Percentiles rank a stretch among this genome's conserved stretches.
phyloP scores from a whole-genome alignment of 2,888 invertebrate genomes.

The Palloptera scutellata region DNA sequence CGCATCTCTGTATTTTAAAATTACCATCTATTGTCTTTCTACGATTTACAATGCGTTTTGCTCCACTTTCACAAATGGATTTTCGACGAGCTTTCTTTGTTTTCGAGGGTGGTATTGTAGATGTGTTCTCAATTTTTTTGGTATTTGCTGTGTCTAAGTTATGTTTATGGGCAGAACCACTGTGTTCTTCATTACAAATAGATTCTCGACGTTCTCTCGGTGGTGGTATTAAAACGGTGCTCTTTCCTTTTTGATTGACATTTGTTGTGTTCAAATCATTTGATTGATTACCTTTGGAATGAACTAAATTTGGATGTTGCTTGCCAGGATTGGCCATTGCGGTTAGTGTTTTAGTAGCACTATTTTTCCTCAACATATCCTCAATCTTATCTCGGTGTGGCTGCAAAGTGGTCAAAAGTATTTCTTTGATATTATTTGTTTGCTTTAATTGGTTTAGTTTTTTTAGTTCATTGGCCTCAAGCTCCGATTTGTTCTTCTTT shows the following conservation, averaged over 20 bases:
- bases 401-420: conserved; percentile 9
- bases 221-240: not conserved
- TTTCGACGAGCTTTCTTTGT: not conserved
- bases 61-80: not conserved
- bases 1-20: not conserved
- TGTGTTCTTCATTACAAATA: too few relatives aligned
- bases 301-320: too few relatives aligned
- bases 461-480: conserved; percentile 10
- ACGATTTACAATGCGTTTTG: too few relatives aligned
- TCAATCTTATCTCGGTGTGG: conserved; percentile 19
- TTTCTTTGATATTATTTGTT: conserved; percentile 12
- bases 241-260: not conserved
- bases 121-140: too few relatives aligned
- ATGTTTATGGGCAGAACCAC: too few relatives aligned
- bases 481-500: conserved; percentile 11
- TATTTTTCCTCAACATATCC: conserved; percentile 11
- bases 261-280: not conserved
- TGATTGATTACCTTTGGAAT: too few relatives aligned
- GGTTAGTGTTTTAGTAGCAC: not conserved
- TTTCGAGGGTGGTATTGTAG: too few relatives aligned
- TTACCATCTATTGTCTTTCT: too few relatives aligned
- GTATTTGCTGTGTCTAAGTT: too few relatives aligned
- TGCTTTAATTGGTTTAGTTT: conserved; percentile 8
- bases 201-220: not conserved
- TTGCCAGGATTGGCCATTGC: not conserved